Percentiles rank a stretch among this genome's conserved stretches.
Conservation (phyloP, 2,888 invertebrate species). For the Ecdyonurus torrentis region DNA sequence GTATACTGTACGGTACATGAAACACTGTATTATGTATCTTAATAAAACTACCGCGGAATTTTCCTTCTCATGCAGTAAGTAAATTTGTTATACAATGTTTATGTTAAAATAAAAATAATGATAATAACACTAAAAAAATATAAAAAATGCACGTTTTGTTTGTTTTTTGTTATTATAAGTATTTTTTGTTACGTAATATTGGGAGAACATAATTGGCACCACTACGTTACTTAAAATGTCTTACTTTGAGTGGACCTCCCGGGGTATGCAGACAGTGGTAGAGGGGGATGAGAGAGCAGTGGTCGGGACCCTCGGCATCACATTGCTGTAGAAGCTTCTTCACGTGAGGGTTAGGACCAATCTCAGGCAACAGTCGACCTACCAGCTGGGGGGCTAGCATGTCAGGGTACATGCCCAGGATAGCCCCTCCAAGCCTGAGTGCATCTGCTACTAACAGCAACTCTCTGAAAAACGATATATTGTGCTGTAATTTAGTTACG, state of each 20-base stretch:
- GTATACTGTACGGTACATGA: no score
- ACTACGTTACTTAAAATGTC: no score
- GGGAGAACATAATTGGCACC: no score
- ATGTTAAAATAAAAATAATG: not conserved
- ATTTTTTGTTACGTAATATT: no score
- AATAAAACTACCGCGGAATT: no score
- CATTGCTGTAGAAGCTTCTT: conserved; percentile 79
- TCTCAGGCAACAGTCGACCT: conserved; percentile 83
- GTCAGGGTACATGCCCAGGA: conserved; percentile 76
- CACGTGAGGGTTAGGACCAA: conserved; percentile 63
- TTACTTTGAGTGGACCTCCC: conserved; percentile 90
- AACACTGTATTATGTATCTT: no score
- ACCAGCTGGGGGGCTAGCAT: conserved; percentile 93
- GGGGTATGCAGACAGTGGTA: conserved; percentile 96
- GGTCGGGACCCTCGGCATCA: conserved; percentile 70
- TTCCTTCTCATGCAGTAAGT: no score
- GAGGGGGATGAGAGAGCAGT: conserved; percentile 80
- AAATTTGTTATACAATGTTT: no score
- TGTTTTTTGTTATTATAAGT: no score
- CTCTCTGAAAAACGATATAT: conserved; percentile 39
- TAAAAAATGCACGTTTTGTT: no score
- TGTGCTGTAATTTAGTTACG: no score
- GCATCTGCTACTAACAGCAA: conserved; percentile 87
- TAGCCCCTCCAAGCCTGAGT: conserved; percentile 82
- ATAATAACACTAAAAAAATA: no score